A percentile compares a stretch with the other conserved stretches of the same genome.
Conservation (phyloP, 2,113 vertebrate species). For the Chitala chitala region DNA sequence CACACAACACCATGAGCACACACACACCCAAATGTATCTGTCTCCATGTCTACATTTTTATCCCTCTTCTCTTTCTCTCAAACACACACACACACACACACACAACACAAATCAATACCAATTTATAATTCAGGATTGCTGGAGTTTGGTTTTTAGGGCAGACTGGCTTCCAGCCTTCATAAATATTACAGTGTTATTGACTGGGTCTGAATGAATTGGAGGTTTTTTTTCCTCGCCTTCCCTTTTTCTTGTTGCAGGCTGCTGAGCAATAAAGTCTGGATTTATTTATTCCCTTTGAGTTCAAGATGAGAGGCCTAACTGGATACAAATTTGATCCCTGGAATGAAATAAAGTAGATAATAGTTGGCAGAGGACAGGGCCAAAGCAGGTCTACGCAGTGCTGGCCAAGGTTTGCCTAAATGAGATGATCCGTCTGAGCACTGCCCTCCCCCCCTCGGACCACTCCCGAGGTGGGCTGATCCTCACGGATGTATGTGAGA, state of each 20-base stretch:
- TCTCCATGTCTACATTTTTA: constrained; percentile 19
- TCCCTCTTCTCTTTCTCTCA: constrained; percentile 8
- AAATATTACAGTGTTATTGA: constrained; percentile 76
- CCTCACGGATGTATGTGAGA: background rate
- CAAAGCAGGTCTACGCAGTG: background rate
- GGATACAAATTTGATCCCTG: constrained; percentile 43
- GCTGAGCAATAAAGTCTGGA: constrained; percentile 44
- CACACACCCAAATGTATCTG: constrained; percentile 11
- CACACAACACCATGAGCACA: background rate
- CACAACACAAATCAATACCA: constrained; percentile 67
- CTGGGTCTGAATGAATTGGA: constrained; percentile 70
- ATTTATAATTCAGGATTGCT: constrained; percentile 74
- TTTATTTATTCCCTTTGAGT: constrained; percentile 56
- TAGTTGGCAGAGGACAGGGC: constrained; percentile 14
- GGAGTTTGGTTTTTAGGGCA: constrained; percentile 72
- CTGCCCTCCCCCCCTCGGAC: constrained; percentile 13
- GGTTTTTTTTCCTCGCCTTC: constrained; percentile 51
- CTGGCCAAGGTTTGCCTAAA: background rate
- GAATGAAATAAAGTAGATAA: constrained; percentile 40
- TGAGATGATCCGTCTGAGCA: constrained; percentile 23
- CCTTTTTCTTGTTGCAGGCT: constrained; percentile 43
- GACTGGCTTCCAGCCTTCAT: constrained; percentile 69
- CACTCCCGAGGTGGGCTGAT: background rate
- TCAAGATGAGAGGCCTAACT: constrained; percentile 51
- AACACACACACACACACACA: constrained; percentile 18